These are phyloP conservation scores for Sitophilus oryzae DNA, from an alignment of 1,140 invertebrate genomes.

Conservation along the genomic window DNA sequence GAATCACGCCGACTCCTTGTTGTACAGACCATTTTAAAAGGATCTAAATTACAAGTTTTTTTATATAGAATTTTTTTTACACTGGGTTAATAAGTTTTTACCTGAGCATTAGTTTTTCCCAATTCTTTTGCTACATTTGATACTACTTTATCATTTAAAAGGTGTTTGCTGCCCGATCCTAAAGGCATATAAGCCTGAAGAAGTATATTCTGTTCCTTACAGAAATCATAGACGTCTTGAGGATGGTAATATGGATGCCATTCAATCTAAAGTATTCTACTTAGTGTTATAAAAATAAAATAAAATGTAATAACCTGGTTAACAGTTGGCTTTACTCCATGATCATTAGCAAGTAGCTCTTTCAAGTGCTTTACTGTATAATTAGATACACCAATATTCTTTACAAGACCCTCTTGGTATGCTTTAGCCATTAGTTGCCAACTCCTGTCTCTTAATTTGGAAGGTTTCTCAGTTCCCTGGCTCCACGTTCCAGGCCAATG, in stretches of 20 bases:
- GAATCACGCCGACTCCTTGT: constrained; percentile 62
- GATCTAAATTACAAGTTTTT: constrained; percentile 40
- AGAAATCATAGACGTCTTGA: constrained; percentile 57
- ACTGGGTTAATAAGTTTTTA: constrained; percentile 14
- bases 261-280: constrained; percentile 61
- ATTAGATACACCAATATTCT: constrained; percentile 79
- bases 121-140: constrained; percentile 52
- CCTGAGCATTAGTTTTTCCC: constrained; percentile 55
- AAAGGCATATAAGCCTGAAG: constrained; percentile 76
- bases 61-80: background rate
- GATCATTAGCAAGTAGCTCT: constrained; percentile 55
- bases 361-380: constrained; percentile 67
- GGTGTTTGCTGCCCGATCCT: constrained; percentile 51
- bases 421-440: constrained; percentile 65
- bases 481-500: constrained; percentile 70
- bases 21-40: constrained; percentile 64
- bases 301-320: constrained; percentile 62
- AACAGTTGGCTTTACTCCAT: constrained; percentile 60
- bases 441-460: constrained; percentile 46
- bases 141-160: constrained; percentile 57
- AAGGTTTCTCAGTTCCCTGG: background rate
- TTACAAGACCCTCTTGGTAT: constrained; percentile 55
- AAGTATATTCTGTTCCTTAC: constrained; percentile 58
- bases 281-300: no score
- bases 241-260: constrained; percentile 72